Evolutionary conservation across 2,888 invertebrate genomes (phyloP).

Genomic region (Lycaena phlaeas): DNA sequence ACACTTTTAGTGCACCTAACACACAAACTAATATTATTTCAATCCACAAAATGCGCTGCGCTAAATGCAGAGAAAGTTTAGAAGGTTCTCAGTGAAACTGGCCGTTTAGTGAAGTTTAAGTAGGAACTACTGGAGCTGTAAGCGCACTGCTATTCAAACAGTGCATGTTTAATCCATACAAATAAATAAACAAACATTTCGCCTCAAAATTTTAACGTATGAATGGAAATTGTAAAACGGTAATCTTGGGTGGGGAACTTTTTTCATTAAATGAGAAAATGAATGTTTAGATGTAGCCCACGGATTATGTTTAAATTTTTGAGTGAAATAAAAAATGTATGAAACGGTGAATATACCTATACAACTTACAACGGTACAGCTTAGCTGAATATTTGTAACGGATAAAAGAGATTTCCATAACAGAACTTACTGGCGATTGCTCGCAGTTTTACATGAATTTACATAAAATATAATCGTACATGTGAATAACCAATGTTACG

Average conservation of each 20-base stretch:
- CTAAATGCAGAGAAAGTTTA: slow-evolving; percentile 44
- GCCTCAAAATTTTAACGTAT: slow-evolving; percentile 26
- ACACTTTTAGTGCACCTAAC: slow-evolving; percentile 15
- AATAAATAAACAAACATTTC: slow-evolving; percentile 57
- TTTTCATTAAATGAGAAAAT: background rate
- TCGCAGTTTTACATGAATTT: too few relatives aligned
- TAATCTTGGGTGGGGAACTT: background rate
- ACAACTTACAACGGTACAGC: too few relatives aligned
- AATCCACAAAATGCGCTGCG: slow-evolving; percentile 37
- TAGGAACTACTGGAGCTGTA: slow-evolving; percentile 36
- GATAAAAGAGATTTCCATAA: too few relatives aligned
- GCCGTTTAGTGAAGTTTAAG: slow-evolving; percentile 62
- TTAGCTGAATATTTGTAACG: too few relatives aligned
- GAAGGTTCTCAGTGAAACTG: slow-evolving; percentile 50
- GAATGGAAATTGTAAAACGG: slow-evolving; percentile 45
- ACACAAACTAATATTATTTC: slow-evolving; percentile 39
- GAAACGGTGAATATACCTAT: too few relatives aligned
- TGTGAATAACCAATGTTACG: too few relatives aligned
- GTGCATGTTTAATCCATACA: slow-evolving; percentile 49
- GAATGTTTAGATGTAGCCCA: background rate
- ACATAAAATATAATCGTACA: too few relatives aligned
- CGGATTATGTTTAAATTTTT: too few relatives aligned
- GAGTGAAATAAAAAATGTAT: too few relatives aligned
- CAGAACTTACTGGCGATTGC: too few relatives aligned
- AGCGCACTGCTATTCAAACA: slow-evolving; percentile 36